Evolutionary conservation across 2,888 invertebrate genomes (phyloP).

Genomic region (Heteromyza rotundicornis): DNA sequence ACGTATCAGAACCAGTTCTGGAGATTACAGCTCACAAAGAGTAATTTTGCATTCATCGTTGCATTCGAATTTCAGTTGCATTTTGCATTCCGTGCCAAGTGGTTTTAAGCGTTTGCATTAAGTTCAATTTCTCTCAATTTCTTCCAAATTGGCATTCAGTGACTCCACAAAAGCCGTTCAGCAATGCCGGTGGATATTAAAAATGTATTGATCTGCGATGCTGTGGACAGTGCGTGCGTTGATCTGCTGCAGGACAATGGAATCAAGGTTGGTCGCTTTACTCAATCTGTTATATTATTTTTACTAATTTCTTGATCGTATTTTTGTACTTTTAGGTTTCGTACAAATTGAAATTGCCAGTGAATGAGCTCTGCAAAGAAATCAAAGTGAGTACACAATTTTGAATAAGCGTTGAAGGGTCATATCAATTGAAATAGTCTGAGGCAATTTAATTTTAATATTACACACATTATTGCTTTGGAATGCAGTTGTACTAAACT

Average conservation of each 20-base stretch:
- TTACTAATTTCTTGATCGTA: slow-evolving; percentile 23
- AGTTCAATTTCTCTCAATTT: too few relatives aligned
- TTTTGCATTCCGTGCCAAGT: slow-evolving; percentile 31
- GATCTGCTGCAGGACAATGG: slow-evolving; percentile 78
- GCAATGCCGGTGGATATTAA: slow-evolving; percentile 71
- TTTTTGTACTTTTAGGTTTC: slow-evolving; percentile 57
- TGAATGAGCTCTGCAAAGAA: slow-evolving; percentile 80
- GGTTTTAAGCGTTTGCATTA: too few relatives aligned
- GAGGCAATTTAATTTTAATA: too few relatives aligned
- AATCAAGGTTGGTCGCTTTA: slow-evolving; percentile 70
- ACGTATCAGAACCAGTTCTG: too few relatives aligned
- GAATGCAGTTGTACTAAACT: too few relatives aligned
- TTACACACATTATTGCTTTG: too few relatives aligned
- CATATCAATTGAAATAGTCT: too few relatives aligned
- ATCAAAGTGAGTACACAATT: slow-evolving; percentile 77
- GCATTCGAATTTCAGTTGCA: slow-evolving; percentile 41
- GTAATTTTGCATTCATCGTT: slow-evolving; percentile 21
- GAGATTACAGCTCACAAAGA: too few relatives aligned
- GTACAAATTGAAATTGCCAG: slow-evolving; percentile 77
- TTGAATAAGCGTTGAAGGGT: too few relatives aligned
- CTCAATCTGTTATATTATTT: slow-evolving; percentile 7
- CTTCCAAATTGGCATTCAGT: too few relatives aligned
- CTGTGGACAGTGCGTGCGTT: slow-evolving; percentile 86
- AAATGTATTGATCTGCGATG: slow-evolving; percentile 90
- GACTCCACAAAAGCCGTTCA: too few relatives aligned